Conservation (phyloP, 2,888 invertebrate species). For the Empis livida region DNA sequence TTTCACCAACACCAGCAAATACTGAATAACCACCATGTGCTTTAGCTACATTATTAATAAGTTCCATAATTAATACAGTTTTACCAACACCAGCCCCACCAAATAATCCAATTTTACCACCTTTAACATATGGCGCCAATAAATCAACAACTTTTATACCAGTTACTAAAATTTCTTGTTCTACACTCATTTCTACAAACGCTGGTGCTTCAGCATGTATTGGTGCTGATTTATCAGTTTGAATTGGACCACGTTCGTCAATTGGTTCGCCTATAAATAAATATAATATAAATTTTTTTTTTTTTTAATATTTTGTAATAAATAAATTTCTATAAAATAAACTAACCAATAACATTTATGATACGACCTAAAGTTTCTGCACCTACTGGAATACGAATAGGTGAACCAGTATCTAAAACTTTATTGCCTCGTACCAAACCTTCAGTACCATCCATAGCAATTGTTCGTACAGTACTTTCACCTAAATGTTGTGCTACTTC, state of each 20-base stretch:
- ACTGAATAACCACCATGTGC: slow-evolving; percentile 95
- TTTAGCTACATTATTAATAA: slow-evolving; percentile 92
- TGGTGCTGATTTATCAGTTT: slow-evolving; percentile 56
- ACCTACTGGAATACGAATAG: slow-evolving; percentile 88
- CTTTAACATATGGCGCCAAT: slow-evolving; percentile 85
- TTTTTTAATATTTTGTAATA: no score
- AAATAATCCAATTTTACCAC: slow-evolving; percentile 89
- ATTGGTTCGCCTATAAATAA: slow-evolving; percentile 48
- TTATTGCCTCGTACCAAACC: slow-evolving; percentile 77
- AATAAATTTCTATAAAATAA: no score
- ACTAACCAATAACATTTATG: slow-evolving; percentile 76
- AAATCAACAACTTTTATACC: slow-evolving; percentile 93
- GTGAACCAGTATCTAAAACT: slow-evolving; percentile 70
- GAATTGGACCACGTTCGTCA: slow-evolving; percentile 80
- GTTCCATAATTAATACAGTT: slow-evolving; percentile 93
- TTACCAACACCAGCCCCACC: slow-evolving; percentile 94
- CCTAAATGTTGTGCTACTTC: slow-evolving; percentile 91
- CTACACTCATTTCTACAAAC: slow-evolving; percentile 79
- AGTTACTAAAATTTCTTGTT: slow-evolving; percentile 68
- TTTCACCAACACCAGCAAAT: slow-evolving; percentile 90
- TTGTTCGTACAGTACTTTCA: slow-evolving; percentile 79
- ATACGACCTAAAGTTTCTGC: slow-evolving; percentile 83
- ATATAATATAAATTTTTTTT: background rate
- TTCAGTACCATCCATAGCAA: slow-evolving; percentile 91
- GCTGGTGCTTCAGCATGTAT: slow-evolving; percentile 84